Base-by-base conservation (phyloP, 2,888 invertebrate species). In the Epicampocera succincta region DNA sequence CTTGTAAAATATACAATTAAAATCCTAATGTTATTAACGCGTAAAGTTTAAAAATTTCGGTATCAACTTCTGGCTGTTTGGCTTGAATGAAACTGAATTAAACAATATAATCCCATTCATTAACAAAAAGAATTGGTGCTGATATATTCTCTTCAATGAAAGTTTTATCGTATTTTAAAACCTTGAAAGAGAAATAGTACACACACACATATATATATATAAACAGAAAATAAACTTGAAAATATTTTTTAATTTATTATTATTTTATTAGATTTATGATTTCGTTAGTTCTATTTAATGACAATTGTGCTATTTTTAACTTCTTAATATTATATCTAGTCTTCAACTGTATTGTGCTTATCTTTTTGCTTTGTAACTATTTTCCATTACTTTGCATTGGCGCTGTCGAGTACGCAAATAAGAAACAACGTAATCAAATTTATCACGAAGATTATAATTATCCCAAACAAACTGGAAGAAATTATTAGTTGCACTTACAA, bases 251-350 rank as follows among this genome's bases (percentile, higher is more conserved):
- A 42, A 25, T 33, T 33, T 33, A 33, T 33, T 33, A 33, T 33
- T 33, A 29, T 29, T 56, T 68, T 60, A 50, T 72, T 42, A 38
- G 40, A n/a, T 25, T 4, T 58, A 40, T 40, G 3, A 25, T n/a
- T 25, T 17, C 11, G 3, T 56, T 74, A 56, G 46, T 65, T 74
- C 65, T 65, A 44, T 38, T 48, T 48, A 19, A 44, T 46, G 56
- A 56, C 56, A 48, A 25, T 46, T 63, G 69, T 77, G 69, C 69
- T 77, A 56, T 76, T 77, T 77, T 61, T 9, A 50, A 25, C 19
- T 58, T 42, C 58, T 33, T 58, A 52, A 50, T 33, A 21, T 56
- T 38, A 48, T 74, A 63, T 79, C 73, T 79, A 79, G 79, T 79
- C 74, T 68, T 61, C 44, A 71, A 19, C 6, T 42, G 38, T 29